phyloP scores from a whole-genome alignment of 2,888 invertebrate genomes.

The Drepana falcataria region DNA sequence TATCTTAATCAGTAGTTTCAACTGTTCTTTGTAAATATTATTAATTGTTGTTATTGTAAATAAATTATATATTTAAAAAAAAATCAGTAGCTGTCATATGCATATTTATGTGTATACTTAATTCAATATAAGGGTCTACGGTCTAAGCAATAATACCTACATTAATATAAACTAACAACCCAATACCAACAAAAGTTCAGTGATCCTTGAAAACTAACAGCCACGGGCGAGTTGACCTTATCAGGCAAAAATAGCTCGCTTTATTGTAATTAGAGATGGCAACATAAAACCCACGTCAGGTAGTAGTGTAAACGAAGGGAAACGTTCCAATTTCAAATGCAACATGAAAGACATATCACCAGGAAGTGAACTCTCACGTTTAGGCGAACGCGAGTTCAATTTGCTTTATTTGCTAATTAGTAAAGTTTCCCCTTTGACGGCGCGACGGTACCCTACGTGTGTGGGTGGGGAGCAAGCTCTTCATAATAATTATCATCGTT shows the following conservation, averaged over 20 bases:
- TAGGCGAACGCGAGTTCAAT: constrained; percentile 51
- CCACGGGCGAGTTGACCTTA: background rate
- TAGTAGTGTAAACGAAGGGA: constrained; percentile 1
- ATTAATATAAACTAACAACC: no score
- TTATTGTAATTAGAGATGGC: background rate
- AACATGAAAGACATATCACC: constrained; percentile 33
- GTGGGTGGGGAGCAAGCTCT: constrained; percentile 33
- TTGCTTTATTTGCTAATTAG: constrained; percentile 70
- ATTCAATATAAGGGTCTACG: no score
- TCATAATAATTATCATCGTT: constrained; percentile 54
- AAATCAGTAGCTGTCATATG: no score
- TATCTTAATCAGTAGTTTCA: no score
- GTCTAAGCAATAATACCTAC: no score
- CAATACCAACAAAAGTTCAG: background rate
- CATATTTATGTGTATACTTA: no score
- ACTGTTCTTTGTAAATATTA: no score
- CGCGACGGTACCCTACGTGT: constrained; percentile 24
- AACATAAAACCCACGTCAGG: background rate
- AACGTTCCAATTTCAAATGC: constrained; percentile 26
- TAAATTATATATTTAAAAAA: no score
- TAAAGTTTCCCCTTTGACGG: constrained; percentile 60
- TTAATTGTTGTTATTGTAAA: no score
- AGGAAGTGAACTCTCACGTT: constrained; percentile 43
- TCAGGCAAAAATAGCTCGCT: background rate
- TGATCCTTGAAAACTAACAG: background rate